Conservation (phyloP, 2,113 vertebrate species). For the Lycaon pictus region DNA sequence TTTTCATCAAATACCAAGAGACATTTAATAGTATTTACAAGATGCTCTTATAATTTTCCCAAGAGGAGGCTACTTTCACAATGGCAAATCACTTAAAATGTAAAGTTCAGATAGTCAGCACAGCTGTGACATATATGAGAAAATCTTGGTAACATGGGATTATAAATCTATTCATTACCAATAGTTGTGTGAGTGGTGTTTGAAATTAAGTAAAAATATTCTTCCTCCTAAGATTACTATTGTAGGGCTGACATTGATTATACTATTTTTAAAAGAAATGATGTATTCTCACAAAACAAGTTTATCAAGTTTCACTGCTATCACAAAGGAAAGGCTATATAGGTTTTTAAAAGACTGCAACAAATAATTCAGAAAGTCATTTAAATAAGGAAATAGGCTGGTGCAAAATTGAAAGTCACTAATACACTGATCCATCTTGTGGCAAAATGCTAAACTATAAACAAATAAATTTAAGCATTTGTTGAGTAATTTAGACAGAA, state of each 20-base stretch:
- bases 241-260: background rate
- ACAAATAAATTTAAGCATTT: background rate
- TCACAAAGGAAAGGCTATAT: background rate
- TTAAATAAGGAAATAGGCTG: constrained; percentile 23
- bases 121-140: background rate
- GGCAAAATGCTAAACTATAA: background rate
- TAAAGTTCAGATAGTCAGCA: background rate
- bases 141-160: background rate
- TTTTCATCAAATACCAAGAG: constrained; percentile 68
- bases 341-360: background rate
- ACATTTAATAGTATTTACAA: constrained; percentile 77
- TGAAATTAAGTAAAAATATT: background rate
- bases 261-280: background rate
- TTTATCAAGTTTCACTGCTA: background rate
- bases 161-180: background rate
- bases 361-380: background rate
- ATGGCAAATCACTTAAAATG: background rate
- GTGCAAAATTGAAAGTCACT: background rate
- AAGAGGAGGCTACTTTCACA: background rate
- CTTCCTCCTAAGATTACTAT: background rate
- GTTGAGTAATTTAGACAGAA: constrained; percentile 7
- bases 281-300: constrained; percentile 26
- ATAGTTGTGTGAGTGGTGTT: background rate
- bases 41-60: constrained; percentile 56
- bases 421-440: background rate